These are phyloP conservation scores for Zaprionus inermis DNA, from an alignment of 1,140 invertebrate species.

Conservation along the genomic window DNA sequence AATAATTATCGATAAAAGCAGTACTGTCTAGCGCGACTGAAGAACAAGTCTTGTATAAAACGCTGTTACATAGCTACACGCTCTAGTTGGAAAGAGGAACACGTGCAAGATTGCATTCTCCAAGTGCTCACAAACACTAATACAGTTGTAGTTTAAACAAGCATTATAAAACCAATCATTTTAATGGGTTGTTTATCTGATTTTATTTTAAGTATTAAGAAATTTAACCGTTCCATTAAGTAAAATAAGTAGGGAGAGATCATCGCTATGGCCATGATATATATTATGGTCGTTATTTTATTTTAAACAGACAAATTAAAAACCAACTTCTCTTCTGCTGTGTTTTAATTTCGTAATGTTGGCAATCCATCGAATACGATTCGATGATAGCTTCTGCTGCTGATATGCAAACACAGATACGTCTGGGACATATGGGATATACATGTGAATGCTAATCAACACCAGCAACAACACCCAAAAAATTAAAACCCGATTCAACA, in stretches of 20 bases:
- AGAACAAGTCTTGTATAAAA: neutral
- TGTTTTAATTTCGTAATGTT: slow-evolving; percentile 64
- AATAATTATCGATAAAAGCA: neutral
- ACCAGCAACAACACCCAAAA: slow-evolving; percentile 68
- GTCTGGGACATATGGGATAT: slow-evolving; percentile 2
- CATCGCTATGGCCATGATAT: too few relatives aligned
- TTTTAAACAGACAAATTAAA: slow-evolving; percentile 32
- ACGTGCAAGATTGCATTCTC: neutral
- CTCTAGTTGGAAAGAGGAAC: neutral
- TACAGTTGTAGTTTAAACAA: neutral
- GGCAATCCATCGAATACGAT: slow-evolving; percentile 19
- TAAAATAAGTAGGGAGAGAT: too few relatives aligned
- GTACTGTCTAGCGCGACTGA: neutral
- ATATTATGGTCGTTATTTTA: neutral
- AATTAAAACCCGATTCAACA: slow-evolving; percentile 69
- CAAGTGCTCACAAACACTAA: neutral
- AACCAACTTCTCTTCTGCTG: slow-evolving; percentile 19
- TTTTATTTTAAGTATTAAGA: slow-evolving; percentile 8
- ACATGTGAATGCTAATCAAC: slow-evolving; percentile 71
- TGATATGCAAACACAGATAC: slow-evolving; percentile 8
- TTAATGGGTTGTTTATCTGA: neutral
- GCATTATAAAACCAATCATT: neutral
- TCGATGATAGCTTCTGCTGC: slow-evolving; percentile 59
- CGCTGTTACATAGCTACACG: neutral
- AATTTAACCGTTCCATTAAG: neutral